Conservation (phyloP, 2,113 vertebrate species). For the Corynorhinus townsendii region DNA sequence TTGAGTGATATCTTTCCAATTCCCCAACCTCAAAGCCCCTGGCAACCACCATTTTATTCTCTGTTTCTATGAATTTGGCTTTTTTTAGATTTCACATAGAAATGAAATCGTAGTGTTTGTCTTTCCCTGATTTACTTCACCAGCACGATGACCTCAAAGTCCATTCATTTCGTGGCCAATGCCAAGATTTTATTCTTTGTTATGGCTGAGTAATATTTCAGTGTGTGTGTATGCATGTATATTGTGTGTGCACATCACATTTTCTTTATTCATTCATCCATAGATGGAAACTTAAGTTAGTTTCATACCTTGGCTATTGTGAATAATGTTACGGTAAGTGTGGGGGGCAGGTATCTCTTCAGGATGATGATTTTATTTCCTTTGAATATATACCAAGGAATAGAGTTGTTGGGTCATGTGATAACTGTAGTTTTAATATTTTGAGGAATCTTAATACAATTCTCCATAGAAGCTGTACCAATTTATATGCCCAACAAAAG, state of each 20-base stretch:
- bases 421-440: background rate
- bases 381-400: background rate
- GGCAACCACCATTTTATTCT: background rate
- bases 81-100: background rate
- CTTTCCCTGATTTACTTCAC: background rate
- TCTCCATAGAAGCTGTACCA: background rate
- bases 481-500: background rate
- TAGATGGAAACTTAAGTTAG: background rate
- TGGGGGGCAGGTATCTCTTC: background rate
- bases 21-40: background rate
- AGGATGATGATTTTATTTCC: background rate
- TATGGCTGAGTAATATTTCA: background rate
- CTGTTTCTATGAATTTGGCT: background rate
- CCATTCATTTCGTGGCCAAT: background rate
- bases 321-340: background rate
- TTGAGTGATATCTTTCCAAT: background rate
- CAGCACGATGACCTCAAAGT: background rate
- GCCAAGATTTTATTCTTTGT: background rate
- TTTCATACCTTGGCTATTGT: background rate
- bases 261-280: background rate
- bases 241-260: background rate
- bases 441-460: background rate
- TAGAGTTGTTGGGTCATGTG: background rate
- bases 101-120: background rate
- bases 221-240: background rate